phyloP scores from a whole-genome alignment of 1,140 invertebrate species.

The Thalassaphorura encarpata region DNA sequence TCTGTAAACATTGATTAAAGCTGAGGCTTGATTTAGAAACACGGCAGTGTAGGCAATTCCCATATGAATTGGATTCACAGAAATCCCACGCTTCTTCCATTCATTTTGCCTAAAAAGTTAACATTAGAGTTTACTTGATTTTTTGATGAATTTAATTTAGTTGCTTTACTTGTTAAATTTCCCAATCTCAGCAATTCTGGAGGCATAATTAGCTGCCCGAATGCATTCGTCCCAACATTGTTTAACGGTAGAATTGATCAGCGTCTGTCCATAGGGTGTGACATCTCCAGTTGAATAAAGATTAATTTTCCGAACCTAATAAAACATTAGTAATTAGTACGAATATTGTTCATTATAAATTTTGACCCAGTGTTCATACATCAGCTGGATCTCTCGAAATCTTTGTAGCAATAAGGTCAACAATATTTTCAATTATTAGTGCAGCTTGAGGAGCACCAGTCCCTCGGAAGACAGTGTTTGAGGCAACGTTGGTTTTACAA shows the following conservation, averaged over 20 bases:
- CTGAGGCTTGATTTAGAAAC: constrained; percentile 75
- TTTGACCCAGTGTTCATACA: constrained; percentile 7
- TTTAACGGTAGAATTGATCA: constrained; percentile 63
- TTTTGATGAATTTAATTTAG: background rate
- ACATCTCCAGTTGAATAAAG: constrained; percentile 15
- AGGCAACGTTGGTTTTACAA: constrained; percentile 38
- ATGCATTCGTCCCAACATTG: constrained; percentile 74
- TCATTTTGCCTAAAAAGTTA: constrained; percentile 58
- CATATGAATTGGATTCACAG: constrained; percentile 69
- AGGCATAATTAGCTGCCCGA: constrained; percentile 51
- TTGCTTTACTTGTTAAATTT: constrained; percentile 54
- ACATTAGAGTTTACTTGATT: background rate
- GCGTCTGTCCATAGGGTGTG: constrained; percentile 67
- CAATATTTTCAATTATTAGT: constrained; percentile 38
- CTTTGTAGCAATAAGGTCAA: constrained; percentile 37
- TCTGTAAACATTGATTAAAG: constrained; percentile 74
- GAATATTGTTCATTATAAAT: background rate
- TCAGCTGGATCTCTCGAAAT: constrained; percentile 35
- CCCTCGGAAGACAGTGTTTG: constrained; percentile 43
- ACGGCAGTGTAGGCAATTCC: constrained; percentile 68
- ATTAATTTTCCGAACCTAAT: constrained; percentile 8
- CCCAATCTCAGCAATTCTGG: constrained; percentile 49
- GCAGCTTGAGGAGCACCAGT: constrained; percentile 40
- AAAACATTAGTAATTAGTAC: background rate
- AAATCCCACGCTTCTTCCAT: constrained; percentile 78